Conservation (phyloP, 2,797 vertebrate genomes). For the Allobates femoralis region DNA sequence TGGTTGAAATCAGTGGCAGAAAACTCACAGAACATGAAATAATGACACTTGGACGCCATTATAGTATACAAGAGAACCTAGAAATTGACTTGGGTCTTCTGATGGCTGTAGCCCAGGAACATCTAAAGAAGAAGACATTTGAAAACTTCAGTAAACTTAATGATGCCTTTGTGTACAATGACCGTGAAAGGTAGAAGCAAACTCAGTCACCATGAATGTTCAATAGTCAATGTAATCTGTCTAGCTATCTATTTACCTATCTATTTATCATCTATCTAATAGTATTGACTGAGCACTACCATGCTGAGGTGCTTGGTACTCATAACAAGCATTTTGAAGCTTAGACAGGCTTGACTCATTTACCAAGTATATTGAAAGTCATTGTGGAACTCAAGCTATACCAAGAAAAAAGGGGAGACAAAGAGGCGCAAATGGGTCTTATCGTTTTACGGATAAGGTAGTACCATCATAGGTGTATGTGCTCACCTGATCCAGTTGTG, state of each 20-base stretch:
- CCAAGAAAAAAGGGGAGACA: too few relatives aligned
- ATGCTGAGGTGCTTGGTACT: too few relatives aligned
- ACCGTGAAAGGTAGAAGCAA: constrained; percentile 80
- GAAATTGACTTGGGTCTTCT: constrained; percentile 72
- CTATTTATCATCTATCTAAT: too few relatives aligned
- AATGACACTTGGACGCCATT: constrained; percentile 81
- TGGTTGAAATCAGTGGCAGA: constrained; percentile 73
- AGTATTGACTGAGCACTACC: too few relatives aligned
- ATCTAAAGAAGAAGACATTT: constrained; percentile 84
- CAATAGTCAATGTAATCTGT: not conserved
- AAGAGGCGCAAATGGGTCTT: too few relatives aligned
- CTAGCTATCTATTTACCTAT: not conserved
- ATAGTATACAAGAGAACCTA: constrained; percentile 69
- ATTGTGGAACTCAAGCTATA: too few relatives aligned
- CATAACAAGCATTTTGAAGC: too few relatives aligned
- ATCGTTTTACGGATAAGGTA: too few relatives aligned
- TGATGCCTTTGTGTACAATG: constrained; percentile 75
- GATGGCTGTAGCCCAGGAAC: constrained; percentile 80
- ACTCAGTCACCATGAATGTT: not conserved
- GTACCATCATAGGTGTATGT: too few relatives aligned
- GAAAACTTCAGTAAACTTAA: constrained; percentile 79
- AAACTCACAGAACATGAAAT: constrained; percentile 86
- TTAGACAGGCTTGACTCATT: too few relatives aligned
- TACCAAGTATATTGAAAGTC: too few relatives aligned
- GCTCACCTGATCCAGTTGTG: too few relatives aligned